These are phyloP conservation scores for Thalassarche chlororhynchos DNA, from an alignment of 2,113 vertebrate genomes.

Conservation along the genomic window DNA sequence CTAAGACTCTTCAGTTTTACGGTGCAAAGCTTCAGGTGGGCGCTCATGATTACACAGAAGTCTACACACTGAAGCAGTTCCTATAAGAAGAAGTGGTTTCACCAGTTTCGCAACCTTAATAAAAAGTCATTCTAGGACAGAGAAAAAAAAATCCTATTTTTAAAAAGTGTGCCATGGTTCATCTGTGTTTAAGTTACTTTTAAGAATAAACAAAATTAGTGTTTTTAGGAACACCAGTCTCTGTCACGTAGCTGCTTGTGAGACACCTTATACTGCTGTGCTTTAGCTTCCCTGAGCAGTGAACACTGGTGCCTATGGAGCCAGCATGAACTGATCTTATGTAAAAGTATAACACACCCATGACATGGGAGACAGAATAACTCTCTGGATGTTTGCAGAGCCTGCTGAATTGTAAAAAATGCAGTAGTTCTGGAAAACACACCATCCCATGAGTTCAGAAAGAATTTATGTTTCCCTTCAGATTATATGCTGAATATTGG, in stretches of 20 bases:
- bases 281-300: background rate
- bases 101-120: conserved; percentile 25
- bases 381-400: background rate
- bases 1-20: background rate
- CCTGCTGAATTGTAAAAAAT: background rate
- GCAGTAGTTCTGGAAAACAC: background rate
- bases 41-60: background rate
- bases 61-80: background rate
- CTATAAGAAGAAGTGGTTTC: conserved; percentile 37
- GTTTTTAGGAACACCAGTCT: background rate
- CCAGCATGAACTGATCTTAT: background rate
- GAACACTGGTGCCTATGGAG: background rate
- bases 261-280: background rate
- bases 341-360: background rate
- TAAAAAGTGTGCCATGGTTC: background rate
- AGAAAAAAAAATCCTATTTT: background rate
- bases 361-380: background rate
- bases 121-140: background rate
- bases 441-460: background rate
- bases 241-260: background rate
- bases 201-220: background rate
- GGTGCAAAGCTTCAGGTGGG: background rate
- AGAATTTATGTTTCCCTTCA: background rate
- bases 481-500: background rate
- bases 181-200: background rate